Base-by-base conservation (phyloP, 64 coral and sea anemone species). In the Cladopsammia gracilis region DNA sequence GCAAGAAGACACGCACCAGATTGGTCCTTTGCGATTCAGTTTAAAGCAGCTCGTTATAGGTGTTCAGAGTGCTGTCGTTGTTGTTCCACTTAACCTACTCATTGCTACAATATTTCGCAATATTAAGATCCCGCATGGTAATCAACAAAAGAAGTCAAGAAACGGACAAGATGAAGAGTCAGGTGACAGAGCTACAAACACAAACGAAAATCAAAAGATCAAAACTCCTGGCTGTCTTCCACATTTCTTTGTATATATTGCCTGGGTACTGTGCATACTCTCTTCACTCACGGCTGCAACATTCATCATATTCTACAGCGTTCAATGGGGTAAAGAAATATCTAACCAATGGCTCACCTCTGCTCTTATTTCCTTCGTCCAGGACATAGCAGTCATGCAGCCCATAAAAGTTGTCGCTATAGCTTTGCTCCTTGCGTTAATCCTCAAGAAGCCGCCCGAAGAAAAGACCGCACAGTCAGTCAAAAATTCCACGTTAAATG, bases 291-390 rank as follows among this genome's bases (percentile, higher is more conserved):
- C 84, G 11, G 88, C 96, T 19, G 96, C 74, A 22, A 68, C 74
- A 3, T 91, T 98, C 70, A 86, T 93, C 10, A 57, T 98, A 15
- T 88, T 94, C 45, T 98, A 98, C 83, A 98, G 96, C 52, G 76
- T 98, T 46, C 65, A 92, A 7, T 98, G 96, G 96, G 96, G 96
- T 3, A 78, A 83, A 15, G 96, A 98, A 75, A 70, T 90, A 43
- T 71, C 96, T 18, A 98, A 94, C 18, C 87, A 98, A 58, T 98
- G 96, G 96, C 67, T 98, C 53, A 98, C 96, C 0, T 98, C 96
- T 12, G 88, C 94, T 24, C 47, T 98, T 0, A 87, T 98, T 5
- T 93, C 96, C 2, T 85, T 91, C 6, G n/a, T 98, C 58, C 92
- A 98, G 91, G 96, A 98, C 53, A 83, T 98, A 43, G 89, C 82